phyloP scores from a whole-genome alignment of 2,797 vertebrate species.

The Rachycentron canadum region DNA sequence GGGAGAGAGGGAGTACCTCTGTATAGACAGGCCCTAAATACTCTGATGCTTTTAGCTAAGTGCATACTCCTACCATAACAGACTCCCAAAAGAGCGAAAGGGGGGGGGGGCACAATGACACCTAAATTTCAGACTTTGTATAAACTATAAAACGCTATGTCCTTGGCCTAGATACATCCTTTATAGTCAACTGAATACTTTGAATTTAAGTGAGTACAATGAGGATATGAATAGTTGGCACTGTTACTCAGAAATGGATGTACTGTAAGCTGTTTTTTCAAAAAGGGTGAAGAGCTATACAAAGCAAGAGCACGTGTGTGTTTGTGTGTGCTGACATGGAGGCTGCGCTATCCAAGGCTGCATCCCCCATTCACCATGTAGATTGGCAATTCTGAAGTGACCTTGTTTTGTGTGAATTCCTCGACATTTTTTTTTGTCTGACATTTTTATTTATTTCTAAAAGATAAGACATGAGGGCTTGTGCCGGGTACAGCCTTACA shows the following conservation, averaged over 20 bases:
- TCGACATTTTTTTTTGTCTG: slow-evolving; percentile 93
- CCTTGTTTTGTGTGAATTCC: slow-evolving; percentile 90
- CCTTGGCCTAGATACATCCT: slow-evolving; percentile 81
- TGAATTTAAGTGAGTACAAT: slow-evolving; percentile 68
- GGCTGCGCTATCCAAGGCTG: slow-evolving; percentile 46
- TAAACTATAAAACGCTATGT: slow-evolving; percentile 76
- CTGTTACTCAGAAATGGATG: slow-evolving; percentile 48
- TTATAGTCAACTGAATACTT: slow-evolving; percentile 69
- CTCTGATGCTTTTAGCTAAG: slow-evolving; percentile 83
- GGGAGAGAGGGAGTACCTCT: slow-evolving; percentile 76
- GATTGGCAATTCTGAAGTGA: slow-evolving; percentile 87
- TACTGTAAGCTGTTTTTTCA: slow-evolving; percentile 32
- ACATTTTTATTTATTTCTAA: slow-evolving; percentile 93
- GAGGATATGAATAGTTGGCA: slow-evolving; percentile 68
- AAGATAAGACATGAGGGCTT: slow-evolving; percentile 74
- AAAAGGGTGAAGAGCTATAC: slow-evolving; percentile 41
- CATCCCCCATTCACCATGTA: slow-evolving; percentile 55
- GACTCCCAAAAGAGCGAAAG: slow-evolving; percentile 73
- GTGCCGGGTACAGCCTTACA: slow-evolving; percentile 12
- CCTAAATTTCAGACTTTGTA: slow-evolving; percentile 80
- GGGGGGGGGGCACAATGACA: slow-evolving; percentile 66
- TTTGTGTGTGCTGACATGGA: slow-evolving; percentile 28
- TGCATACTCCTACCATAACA: slow-evolving; percentile 79
- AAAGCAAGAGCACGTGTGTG: slow-evolving; percentile 15
- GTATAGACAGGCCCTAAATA: slow-evolving; percentile 79